Percentiles rank a stretch among this genome's conserved stretches.
Conservation (phyloP, 2,888 invertebrate species). For the Plagiodera versicolora region DNA sequence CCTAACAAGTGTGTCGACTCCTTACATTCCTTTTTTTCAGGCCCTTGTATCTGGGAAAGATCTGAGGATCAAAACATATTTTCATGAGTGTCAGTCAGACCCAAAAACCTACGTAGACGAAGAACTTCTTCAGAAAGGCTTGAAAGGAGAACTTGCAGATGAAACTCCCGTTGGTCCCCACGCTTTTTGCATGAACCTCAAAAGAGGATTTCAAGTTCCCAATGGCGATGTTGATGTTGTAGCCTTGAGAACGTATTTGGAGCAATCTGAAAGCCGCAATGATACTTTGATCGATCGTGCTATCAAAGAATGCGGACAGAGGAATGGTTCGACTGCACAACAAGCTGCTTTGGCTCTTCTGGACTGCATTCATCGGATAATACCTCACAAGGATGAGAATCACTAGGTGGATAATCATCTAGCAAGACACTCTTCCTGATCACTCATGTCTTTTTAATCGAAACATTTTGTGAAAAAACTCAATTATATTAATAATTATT, state of each 20-base stretch:
- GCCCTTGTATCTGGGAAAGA: not conserved
- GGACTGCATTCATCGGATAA: conserved; percentile 1
- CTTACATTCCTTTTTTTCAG: too few species aligned
- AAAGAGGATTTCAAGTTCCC: not conserved
- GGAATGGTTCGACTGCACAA: conserved; percentile 1
- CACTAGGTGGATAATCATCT: too few species aligned
- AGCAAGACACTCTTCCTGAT: too few species aligned
- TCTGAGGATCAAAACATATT: not conserved
- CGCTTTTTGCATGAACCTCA: conserved; percentile 8
- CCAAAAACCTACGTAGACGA: not conserved
- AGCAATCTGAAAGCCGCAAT: not conserved
- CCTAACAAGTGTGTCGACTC: too few species aligned
- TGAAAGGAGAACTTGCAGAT: not conserved
- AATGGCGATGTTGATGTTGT: conserved; percentile 5
- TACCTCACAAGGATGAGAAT: not conserved
- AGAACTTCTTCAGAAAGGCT: not conserved
- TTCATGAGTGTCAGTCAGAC: not conserved
- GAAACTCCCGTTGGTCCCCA: conserved; percentile 1
- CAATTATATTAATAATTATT: too few species aligned
- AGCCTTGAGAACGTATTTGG: not conserved
- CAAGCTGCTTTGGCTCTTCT: conserved; percentile 9
- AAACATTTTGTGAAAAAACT: too few species aligned
- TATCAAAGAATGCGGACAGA: not conserved
- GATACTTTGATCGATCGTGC: not conserved
- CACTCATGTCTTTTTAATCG: too few species aligned